Conservation (phyloP, 2,888 invertebrate genomes). For the Bhutanitis thaidina region DNA sequence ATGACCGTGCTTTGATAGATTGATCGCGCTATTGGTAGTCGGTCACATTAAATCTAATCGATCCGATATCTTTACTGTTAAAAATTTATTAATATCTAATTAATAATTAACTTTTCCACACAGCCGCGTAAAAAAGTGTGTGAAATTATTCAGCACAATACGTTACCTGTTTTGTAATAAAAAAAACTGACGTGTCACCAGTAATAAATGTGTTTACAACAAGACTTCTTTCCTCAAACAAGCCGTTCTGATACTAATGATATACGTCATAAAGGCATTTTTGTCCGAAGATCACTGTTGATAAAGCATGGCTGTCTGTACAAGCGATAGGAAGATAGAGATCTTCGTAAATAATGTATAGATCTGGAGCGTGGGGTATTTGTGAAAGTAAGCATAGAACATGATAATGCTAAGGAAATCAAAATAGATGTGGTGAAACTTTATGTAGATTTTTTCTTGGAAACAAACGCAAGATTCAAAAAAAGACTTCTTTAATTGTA, state of each 20-base stretch:
- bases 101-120: neutral
- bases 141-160: conserved; percentile 5
- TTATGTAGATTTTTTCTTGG: too few relatives aligned
- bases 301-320: neutral
- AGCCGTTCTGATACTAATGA: neutral
- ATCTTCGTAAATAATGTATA: neutral
- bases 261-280: neutral
- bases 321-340: conserved; percentile 12
- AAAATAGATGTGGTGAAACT: neutral
- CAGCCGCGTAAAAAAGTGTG: neutral
- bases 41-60: too few relatives aligned
- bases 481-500: too few relatives aligned
- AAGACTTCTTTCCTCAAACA: neutral
- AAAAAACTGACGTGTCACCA: neutral
- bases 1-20: too few relatives aligned
- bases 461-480: neutral
- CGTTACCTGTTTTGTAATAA: neutral
- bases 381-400: conserved; percentile 1
- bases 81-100: too few relatives aligned
- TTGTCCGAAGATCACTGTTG: neutral
- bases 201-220: neutral
- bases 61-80: too few relatives aligned
- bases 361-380: conserved; percentile 11
- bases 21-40: too few relatives aligned
- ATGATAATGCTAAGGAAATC: neutral